Conservation (phyloP, 1,140 invertebrate genomes). For the Lerema accius region DNA sequence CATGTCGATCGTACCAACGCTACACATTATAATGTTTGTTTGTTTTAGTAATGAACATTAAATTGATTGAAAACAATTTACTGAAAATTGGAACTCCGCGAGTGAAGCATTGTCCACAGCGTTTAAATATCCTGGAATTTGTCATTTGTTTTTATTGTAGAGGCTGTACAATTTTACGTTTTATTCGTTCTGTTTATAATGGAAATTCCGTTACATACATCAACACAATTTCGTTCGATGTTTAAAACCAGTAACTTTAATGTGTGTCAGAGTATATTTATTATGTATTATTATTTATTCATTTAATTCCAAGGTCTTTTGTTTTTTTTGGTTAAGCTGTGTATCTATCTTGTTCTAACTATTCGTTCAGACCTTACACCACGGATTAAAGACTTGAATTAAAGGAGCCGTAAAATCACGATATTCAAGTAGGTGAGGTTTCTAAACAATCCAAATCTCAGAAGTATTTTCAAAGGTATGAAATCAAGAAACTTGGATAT, state of each 20-base stretch:
- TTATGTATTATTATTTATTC: background rate
- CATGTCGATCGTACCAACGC: background rate
- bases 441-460: no score
- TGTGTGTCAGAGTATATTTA: background rate
- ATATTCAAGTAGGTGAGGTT: no score
- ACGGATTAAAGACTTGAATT: no score
- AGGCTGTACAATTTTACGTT: slow-evolving; percentile 1
- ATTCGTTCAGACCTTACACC: no score
- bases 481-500: no score
- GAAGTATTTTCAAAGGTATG: no score
- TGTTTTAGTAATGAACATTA: slow-evolving; percentile 25
- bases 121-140: slow-evolving; percentile 22
- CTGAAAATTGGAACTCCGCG: slow-evolving; percentile 20
- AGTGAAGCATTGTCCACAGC: slow-evolving; percentile 14
- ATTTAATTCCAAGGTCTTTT: background rate
- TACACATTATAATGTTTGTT: slow-evolving; percentile 6
- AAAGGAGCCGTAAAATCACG: no score
- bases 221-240: background rate
- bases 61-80: slow-evolving; percentile 23
- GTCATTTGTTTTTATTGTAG: slow-evolving; percentile 19
- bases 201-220: slow-evolving; percentile 16
- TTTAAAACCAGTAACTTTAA: slow-evolving; percentile 2
- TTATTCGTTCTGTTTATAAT: slow-evolving; percentile 9
- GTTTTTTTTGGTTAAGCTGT: background rate
- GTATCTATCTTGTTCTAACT: no score